Evolutionary conservation across 2,888 invertebrate genomes (phyloP).

Genomic region (Drosophila fulvimacula): DNA sequence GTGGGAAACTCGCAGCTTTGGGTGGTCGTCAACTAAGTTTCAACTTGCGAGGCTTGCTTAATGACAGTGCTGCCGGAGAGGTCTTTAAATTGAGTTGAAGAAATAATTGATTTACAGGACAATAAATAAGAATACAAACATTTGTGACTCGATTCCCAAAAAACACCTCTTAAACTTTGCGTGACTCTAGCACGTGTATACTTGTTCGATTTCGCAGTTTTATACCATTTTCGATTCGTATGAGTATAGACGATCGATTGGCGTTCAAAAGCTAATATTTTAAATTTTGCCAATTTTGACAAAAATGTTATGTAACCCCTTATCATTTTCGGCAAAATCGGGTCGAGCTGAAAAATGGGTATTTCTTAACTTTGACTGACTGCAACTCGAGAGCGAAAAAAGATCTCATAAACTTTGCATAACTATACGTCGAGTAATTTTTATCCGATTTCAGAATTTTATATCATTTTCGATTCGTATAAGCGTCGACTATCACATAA

Average conservation of each 20-base stretch:
- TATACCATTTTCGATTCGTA: not conserved
- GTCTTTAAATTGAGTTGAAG: not conserved
- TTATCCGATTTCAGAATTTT: not conserved
- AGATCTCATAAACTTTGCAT: not conserved
- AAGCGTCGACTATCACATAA: not conserved
- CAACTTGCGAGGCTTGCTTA: not conserved
- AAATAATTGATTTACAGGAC: not conserved
- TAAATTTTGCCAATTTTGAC: not conserved
- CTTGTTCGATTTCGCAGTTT: not conserved
- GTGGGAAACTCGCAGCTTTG: slow-evolving; percentile 40
- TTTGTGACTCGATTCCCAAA: not conserved
- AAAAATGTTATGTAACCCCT: not conserved
- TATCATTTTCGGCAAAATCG: not conserved
- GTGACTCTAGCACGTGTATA: not conserved
- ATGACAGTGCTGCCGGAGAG: too few relatives aligned
- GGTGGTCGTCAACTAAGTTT: slow-evolving; percentile 38
- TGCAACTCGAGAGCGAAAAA: not conserved
- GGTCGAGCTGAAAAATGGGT: not conserved
- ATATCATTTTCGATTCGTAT: not conserved
- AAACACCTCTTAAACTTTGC: not conserved
- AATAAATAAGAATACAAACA: too few relatives aligned
- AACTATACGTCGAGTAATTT: not conserved
- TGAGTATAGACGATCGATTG: not conserved
- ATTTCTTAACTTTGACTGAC: not conserved
- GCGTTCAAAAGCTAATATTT: too few relatives aligned